Evolutionary conservation across 2,113 vertebrate species (phyloP).

Genomic region (Spea multiplicata): DNA sequence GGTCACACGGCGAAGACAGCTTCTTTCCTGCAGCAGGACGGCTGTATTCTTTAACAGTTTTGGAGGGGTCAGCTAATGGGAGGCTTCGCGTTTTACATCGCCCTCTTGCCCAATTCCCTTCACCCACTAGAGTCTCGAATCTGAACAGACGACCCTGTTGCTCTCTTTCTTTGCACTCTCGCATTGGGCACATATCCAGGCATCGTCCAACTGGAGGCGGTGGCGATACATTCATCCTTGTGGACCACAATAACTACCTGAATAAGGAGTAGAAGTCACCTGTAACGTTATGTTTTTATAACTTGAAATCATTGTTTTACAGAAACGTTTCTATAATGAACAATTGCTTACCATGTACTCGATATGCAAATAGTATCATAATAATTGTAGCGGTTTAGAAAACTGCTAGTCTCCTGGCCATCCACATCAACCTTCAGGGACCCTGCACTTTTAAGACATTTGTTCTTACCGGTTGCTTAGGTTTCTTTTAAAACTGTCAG

Average conservation of each 20-base stretch:
- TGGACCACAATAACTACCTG: not conserved
- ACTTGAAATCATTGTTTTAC: too few species aligned
- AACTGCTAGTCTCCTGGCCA: too few species aligned
- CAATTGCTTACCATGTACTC: too few species aligned
- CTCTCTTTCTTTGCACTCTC: slow-evolving; percentile 68
- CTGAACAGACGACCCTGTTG: slow-evolving; percentile 70
- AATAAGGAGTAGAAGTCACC: not conserved
- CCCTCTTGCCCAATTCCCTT: not conserved
- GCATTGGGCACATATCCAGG: slow-evolving; percentile 72
- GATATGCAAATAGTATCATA: too few species aligned
- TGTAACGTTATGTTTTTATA: too few species aligned
- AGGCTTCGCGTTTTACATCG: slow-evolving; percentile 54
- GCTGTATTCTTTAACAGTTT: slow-evolving; percentile 76
- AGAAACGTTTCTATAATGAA: too few species aligned
- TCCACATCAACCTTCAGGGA: too few species aligned
- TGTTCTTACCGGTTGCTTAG: too few species aligned
- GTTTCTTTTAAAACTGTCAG: too few species aligned
- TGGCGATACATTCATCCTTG: not conserved
- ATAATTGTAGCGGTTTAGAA: too few species aligned
- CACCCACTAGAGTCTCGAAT: slow-evolving; percentile 66
- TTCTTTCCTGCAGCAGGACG: slow-evolving; percentile 82
- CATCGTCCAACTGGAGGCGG: slow-evolving; percentile 66
- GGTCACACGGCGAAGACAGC: slow-evolving; percentile 61
- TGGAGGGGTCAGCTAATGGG: slow-evolving; percentile 64
- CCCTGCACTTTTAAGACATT: too few species aligned